Base-by-base conservation (phyloP, 1,140 invertebrate species). In the Melipona quadrifasciata region DNA sequence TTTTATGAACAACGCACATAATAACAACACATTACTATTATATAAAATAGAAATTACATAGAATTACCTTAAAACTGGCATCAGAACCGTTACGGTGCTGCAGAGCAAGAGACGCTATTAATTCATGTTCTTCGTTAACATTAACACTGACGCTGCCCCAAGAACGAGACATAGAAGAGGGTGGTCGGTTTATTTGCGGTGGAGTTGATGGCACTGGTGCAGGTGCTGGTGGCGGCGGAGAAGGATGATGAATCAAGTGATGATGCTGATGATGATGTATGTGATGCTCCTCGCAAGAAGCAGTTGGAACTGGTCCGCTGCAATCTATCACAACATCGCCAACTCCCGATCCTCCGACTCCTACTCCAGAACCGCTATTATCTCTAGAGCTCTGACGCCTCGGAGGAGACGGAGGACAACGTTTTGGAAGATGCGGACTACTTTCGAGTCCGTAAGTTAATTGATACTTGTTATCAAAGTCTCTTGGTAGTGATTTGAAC, bases 391-490 rank as follows among this genome's bases (percentile, higher is more conserved):
- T 96, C 86, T 97, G 96, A 10, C 98, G 95, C 90, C 98, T 97
- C 2, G 98, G 98, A 2, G 98, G 98, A 70, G 98, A 98, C 0
- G 98, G 98, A 19, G 98, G 98, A 39, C 94, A 93, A 57, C 94
- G 90, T 89, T 95, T 95, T 21, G 93, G 90, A 78, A 95, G 85
- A 88, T 93, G 93, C 1, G 94, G 94, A 90, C 93, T 95, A 79
- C 94, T 95, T 55, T 95, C 94, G 0, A 93, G 88, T 27, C 94
- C 94, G 57, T 95, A 95, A 21, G 94, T 94, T 80, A 94, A 87
- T 86, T 95, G 94, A 88, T 95, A 95, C 70, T 95, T 95, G 86
- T 95, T 95, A 81, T 95, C 94, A 71, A 94, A 95, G 67, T 95
- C 94, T 81, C 94, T 92, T n/a, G 94, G 94, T 68, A 95, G 80